Evolutionary conservation across 2,888 invertebrate genomes (phyloP), one percentile per base, ranked within the genome.

Genomic region (Aphidius colemani): DNA sequence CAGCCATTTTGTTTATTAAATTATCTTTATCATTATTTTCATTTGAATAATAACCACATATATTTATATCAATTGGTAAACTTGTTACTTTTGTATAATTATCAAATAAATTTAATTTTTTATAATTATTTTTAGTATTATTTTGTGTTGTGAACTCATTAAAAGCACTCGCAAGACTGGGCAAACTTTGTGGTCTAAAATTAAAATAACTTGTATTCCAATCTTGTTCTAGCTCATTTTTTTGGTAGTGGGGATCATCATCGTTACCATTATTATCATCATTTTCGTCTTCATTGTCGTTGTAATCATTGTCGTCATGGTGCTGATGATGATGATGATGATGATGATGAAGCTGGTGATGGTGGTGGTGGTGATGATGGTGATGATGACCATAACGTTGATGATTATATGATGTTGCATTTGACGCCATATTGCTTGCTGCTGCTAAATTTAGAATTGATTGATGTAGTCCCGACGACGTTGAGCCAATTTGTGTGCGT

Each of bases 41-140:
- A 55, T n/a, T 8, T 44, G 18, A 3, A 43, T 45, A 10, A 62
- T 63, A 53, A 43, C 84, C 69, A 84, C 86, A 86, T 72, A 89
- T 85, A 84, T 90, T 88, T 68, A 90, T 84, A 76, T 89, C 87
- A 75, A 88, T 88, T 74, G 90, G 90, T 65, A 90, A 86, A 75
- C 87, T 87, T 53, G 87, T 81, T 75, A 81, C 85, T 75, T 80
- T 76, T 40, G 82, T 81, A 68, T 79, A 78, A 64, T 79, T 78
- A 67, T 81, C 82, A 66, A 80, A 80, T 63, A 75, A 66, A 55
- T 72, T 72, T 45, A 30, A 30, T 30, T 30, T 30, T 30, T 41
- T 65, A 53, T 61, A 44, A 53, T 53, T 59, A 59, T 59, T 61
- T 11, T 65, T 56, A 11, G 10, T 53, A 58, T 64, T 56, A 49